These are phyloP conservation scores for Oligia latruncula DNA, from an alignment of 2,888 invertebrate genomes.

Conservation along the genomic window DNA sequence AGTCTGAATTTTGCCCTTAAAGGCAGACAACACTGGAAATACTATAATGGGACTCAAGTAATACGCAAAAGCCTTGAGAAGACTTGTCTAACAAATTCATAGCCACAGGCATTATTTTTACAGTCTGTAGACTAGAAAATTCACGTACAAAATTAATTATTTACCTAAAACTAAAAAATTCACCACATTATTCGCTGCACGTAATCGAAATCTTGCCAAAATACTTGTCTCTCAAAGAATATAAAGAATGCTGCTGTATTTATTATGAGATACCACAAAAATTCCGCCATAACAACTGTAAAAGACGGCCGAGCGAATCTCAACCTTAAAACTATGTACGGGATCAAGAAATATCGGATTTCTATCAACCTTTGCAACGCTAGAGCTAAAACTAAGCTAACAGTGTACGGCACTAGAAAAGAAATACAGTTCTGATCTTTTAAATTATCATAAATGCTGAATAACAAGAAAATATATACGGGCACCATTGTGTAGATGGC, in stretches of 20 bases:
- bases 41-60: no score
- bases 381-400: constrained; percentile 91
- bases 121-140: constrained; percentile 38
- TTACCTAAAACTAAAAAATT: neutral
- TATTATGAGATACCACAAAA: constrained; percentile 91
- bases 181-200: constrained; percentile 97
- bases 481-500: constrained; percentile 93
- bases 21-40: neutral
- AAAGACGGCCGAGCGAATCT: constrained; percentile 88
- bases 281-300: constrained; percentile 90
- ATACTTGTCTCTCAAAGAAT: constrained; percentile 94
- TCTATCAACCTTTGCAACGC: constrained; percentile 97
- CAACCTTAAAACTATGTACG: constrained; percentile 95
- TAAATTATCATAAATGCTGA: constrained; percentile 89
- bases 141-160: constrained; percentile 26
- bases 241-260: constrained; percentile 93
- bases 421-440: constrained; percentile 87
- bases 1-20: neutral
- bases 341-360: constrained; percentile 98
- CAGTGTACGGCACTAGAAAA: constrained; percentile 90
- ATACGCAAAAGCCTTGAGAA: neutral
- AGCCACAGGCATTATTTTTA: neutral
- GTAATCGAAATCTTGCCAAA: constrained; percentile 93
- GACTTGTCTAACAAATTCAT: constrained; percentile 26
- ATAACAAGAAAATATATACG: constrained; percentile 92